Evolutionary conservation across 2,797 vertebrate species (phyloP), one percentile per base, ranked within the genome.

Genomic region (Cirrhinus mrigala): DNA sequence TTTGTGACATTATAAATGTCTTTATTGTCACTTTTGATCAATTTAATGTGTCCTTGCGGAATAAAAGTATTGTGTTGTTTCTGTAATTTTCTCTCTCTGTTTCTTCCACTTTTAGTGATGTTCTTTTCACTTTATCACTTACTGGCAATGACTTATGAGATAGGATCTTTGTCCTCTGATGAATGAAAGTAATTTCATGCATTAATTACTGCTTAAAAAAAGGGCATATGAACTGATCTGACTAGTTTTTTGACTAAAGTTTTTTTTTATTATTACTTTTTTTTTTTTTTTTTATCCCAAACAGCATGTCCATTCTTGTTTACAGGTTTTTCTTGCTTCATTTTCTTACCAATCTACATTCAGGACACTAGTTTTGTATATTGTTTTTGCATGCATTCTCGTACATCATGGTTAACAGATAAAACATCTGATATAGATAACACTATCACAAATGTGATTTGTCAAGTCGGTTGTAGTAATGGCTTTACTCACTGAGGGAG

Each of bases 401-500:
- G 10, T 60, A 11, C 5, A 56, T 69, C 64, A 56, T 44, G 48
- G 48, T 56, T 70, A 69, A 81, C 54, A 78, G 75, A 77, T 78
- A 60, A 60, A 78, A 18, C 52, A 46, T 18, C 33, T 46, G 33
- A 81, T 60, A 40, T 4, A 82, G 52, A 82, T 60, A 81, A 56
- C 29, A 54, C 79, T 81, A 73, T 82, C 37, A 60, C 37, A 60
- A 3, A 24, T 58, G 66, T 20, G 80, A 81, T 71, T 81, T 73
- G 27, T 48, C 33, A 46, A 50, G 81, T 48, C 11, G 18, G 40
- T 46, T 46, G 40, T 33, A 60, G 68, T 71, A 62, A 62, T 74
- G 70, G 46, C 54, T 46, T 73, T 12, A 11, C 52, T 40, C 64
- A 7, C 52, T 81, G 14, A 22, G 0, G 40, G 12, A 77, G 52